Evolutionary conservation across 1,140 invertebrate genomes (phyloP), one percentile per base, ranked within the genome.

Genomic region (Chironomus tepperi): DNA sequence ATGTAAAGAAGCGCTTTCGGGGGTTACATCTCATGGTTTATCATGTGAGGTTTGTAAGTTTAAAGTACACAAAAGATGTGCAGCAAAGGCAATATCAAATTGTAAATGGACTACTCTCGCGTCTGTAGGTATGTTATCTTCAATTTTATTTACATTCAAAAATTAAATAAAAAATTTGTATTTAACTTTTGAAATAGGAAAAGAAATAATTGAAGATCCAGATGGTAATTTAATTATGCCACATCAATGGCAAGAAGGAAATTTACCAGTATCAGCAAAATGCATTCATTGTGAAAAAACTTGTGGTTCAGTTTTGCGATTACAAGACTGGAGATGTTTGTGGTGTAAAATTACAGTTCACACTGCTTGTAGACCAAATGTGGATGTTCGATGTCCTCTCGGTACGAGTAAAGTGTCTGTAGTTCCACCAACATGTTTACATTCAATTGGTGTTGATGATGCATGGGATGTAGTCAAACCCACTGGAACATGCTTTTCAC

Each of bases 241-340:
- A 18, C 96, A 98, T 85, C 97, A 98, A 80, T 98, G 97, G 97
- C 89, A 98, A 86, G 96, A 98, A 84, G 97, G 97, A 42, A 98
- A 98, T 84, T 84, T 98, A 74, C 95, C 96, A 9, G 95, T 98
- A 21, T 94, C 94, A 74, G 92, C 95, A 74, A 95, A 96, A 82
- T 98, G 97, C 84, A 85, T 88, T 74, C 87, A 95, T n/a, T 98
- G 96, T 85, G 95, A 98, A 79, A 96, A 96, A 84, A 97, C 93
- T 3, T 98, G 96, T 86, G 96, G 96, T 72, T 98, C 95, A 76
- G 96, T 98, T 67, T 85, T 98, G 74, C 78, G 95, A 78, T 85
- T 98, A 75, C 95, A 97, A 88, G 97, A 98, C 83, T 98, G 93
- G 91, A 86, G 95, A 77, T 98, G 96, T 84, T 87, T 98, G 65